Conservation (phyloP, 2,888 invertebrate genomes). For the Nudaria mundana region DNA sequence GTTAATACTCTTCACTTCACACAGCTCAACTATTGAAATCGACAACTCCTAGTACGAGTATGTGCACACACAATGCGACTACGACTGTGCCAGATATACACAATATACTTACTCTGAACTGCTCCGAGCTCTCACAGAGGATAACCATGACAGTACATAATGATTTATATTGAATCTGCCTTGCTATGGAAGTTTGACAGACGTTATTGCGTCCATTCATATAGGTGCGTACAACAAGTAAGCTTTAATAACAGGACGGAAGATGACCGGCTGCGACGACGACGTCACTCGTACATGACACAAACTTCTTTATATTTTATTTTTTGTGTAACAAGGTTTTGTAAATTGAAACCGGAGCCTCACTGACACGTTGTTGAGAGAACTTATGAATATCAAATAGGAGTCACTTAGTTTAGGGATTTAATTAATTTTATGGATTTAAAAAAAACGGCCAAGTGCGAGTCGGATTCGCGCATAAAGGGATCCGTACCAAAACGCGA, state of each 20-base stretch:
- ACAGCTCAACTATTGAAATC: background rate
- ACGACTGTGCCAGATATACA: slow-evolving; percentile 3
- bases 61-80: slow-evolving; percentile 5
- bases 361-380: slow-evolving; percentile 8
- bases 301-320: slow-evolving; percentile 36
- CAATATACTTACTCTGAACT: no score
- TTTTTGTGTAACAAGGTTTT: slow-evolving; percentile 33
- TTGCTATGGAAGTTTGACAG: slow-evolving; percentile 19
- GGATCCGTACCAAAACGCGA: no score
- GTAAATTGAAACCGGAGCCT: slow-evolving; percentile 25
- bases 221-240: slow-evolving; percentile 41
- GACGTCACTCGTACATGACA: slow-evolving; percentile 50
- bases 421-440: no score
- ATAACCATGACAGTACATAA: slow-evolving; percentile 8
- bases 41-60: background rate
- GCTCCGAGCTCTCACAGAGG: slow-evolving; percentile 5
- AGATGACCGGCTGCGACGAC: slow-evolving; percentile 32
- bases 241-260: slow-evolving; percentile 39
- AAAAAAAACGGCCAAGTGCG: no score
- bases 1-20: slow-evolving; percentile 4
- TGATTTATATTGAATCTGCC: slow-evolving; percentile 15
- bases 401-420: no score
- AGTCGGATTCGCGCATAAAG: no score
- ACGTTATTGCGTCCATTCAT: slow-evolving; percentile 23
- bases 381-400: background rate